Evolutionary conservation across 2,797 vertebrate genomes (phyloP).

Genomic region (Cyclopterus lumpus): DNA sequence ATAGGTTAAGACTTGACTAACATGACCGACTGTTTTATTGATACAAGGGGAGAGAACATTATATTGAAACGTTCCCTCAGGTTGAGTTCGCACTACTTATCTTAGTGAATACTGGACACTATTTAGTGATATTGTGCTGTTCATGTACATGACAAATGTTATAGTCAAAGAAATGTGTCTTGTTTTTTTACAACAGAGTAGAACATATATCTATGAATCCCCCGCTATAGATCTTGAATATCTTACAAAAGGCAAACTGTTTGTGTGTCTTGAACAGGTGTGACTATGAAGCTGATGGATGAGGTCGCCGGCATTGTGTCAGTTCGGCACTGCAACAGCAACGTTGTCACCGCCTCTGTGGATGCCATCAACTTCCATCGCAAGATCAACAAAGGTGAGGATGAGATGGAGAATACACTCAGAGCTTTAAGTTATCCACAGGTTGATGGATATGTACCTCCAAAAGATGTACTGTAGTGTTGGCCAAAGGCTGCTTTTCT

Average conservation of each 20-base stretch:
- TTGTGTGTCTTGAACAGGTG: conserved; percentile 82
- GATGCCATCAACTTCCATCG: conserved; percentile 96
- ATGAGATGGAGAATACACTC: neutral
- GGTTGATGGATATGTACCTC: neutral
- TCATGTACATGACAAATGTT: neutral
- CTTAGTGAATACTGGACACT: neutral
- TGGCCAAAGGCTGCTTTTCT: neutral
- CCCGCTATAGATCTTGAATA: neutral
- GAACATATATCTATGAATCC: neutral
- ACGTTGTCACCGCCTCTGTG: conserved; percentile 94
- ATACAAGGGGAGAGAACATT: neutral
- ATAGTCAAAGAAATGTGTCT: neutral
- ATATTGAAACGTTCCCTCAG: neutral
- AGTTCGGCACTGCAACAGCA: conserved; percentile 93
- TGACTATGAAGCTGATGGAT: conserved; percentile 99
- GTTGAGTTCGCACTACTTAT: neutral
- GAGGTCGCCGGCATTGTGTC: conserved; percentile 96
- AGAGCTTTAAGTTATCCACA: neutral
- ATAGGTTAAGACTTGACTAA: neutral
- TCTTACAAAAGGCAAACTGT: conserved; percentile 3
- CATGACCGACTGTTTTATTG: neutral
- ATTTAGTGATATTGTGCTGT: neutral
- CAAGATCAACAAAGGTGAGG: conserved; percentile 93
- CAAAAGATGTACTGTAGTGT: neutral
- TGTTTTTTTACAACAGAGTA: neutral